Conservation (phyloP, 2,797 vertebrate species). For the Lateolabrax maculatus region DNA sequence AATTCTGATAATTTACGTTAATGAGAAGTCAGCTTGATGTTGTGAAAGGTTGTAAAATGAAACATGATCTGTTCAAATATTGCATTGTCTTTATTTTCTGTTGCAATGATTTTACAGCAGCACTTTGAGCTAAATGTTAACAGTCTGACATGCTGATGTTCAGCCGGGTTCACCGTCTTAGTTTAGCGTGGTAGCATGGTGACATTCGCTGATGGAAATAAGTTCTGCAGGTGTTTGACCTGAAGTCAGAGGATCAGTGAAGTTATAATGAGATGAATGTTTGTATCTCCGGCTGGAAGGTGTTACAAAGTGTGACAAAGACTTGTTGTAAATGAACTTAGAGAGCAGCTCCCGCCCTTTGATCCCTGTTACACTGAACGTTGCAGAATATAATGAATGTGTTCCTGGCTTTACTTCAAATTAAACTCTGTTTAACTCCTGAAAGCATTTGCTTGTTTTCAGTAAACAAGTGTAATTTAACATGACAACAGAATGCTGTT, state of each 20-base stretch:
- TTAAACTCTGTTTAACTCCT: conserved; percentile 41
- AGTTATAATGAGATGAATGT: too few relatives aligned
- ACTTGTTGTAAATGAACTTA: not conserved
- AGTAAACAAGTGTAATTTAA: conserved; percentile 56
- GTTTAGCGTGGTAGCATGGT: too few relatives aligned
- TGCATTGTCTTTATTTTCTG: too few relatives aligned
- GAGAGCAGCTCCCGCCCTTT: not conserved
- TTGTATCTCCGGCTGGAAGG: too few relatives aligned
- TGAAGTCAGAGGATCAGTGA: too few relatives aligned
- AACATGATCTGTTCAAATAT: not conserved
- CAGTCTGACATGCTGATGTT: not conserved
- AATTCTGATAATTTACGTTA: not conserved
- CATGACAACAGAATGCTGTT: conserved; percentile 43
- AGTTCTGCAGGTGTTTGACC: too few relatives aligned
- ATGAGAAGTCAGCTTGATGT: not conserved
- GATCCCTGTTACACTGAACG: not conserved
- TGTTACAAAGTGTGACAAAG: not conserved
- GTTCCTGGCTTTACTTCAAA: conserved; percentile 25
- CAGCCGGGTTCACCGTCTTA: too few relatives aligned
- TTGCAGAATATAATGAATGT: conserved; percentile 18
- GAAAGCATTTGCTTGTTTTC: conserved; percentile 55
- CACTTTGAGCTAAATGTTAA: too few relatives aligned
- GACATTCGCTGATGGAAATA: too few relatives aligned
- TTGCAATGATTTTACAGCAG: too few relatives aligned
- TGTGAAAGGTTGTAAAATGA: not conserved